Evolutionary conservation across 1,140 invertebrate species (phyloP), one percentile per base, ranked within the genome.

Genomic region (Stegodyphus mimosarum): DNA sequence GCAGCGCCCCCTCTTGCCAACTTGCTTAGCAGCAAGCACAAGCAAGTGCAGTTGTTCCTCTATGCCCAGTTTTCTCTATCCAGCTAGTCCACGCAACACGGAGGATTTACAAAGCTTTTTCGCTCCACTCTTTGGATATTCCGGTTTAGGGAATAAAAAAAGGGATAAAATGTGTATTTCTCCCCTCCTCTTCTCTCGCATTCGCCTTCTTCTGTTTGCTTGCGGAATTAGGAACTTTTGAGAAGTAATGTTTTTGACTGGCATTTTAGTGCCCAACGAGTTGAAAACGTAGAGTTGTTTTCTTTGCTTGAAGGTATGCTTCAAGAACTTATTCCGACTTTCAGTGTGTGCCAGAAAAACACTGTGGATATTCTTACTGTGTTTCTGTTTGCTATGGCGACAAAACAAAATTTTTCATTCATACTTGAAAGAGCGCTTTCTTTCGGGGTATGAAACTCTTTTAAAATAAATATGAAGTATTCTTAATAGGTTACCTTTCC

Each of bases 41-140:
- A 33, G 70, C 79, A 81, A 81, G 79, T 81, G 79, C 79, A 81
- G 79, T 72, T 72, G 79, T 81, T 15, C 79, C 50, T 55, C 70
- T 70, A 50, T 73, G 70, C 79, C 55, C 79, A 72, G 79, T 64
- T 73, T 81, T 81, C 70, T 52, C 79, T 78, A 81, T 73, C 78
- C 70, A 17, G 17, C 77, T 64, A 52, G 53, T 33, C 53, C 17
- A 64, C 60, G 73, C 81, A 75, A 55, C 73, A 83, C 81, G 81
- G 17, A 66, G 81, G 72, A 83, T 75, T 74, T 75, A 55, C 50
- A 67, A 83, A 75, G 71, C 81, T 55, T 74, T 67, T 70, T 75
- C 73, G 70, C 49, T 18, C 33, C 33, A 51, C 70, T 63, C 55
- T 66, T 74, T 66, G 71, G 55, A 72, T 74, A 72, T 73, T 73